Base-by-base conservation (phyloP, 2,797 vertebrate species). In the Heliangelus exortis region DNA sequence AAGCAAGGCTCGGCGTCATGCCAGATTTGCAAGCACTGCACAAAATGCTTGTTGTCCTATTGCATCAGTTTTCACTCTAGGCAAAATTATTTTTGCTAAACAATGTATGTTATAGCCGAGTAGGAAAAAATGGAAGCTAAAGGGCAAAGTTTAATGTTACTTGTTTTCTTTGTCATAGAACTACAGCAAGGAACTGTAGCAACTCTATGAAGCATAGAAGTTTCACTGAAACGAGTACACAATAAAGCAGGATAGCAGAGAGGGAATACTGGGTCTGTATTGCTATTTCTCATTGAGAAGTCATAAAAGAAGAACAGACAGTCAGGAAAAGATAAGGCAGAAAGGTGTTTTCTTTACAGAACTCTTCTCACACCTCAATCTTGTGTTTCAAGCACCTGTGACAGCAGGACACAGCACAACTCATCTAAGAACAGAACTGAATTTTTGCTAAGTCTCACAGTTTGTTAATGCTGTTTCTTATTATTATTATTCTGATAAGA, bases 81-180 rank as follows among this genome's bases (percentile, higher is more conserved):
- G n/a, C 57, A 90, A 92, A 94, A 87, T 82, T 63, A 69, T 80
- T 84, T 84, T 76, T 78, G 33, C 58, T 48, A 62, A 88, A 62
- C 20, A n/a, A 9, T 84, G 0, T 62, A 43, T 28, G 7, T 66
- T 73, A 57, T 7, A 69, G 66, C 31, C 47, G 43, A 78, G 19
- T 12, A 65, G 39, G 61, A 79, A 77, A 39, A 4, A 39, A 4
- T 0, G 3, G 2, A 58, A 26, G 10, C 33, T 80, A 85, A 77
- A 74, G 54, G 72, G 23, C 15, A 72, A 89, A 54, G 41, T 84
- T 92, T 53, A 58, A 84, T 61, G 10, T 63, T 4, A 55, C 31
- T 87, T 53, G 6, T 43, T 88, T 65, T 43, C 55, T 58, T 83
- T 69, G 8, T 20, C 54, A 33, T 58, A 45, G 58, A 84, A 28